Base-by-base conservation (phyloP, 2,113 vertebrate species). In the Lamprologus speciosus region DNA sequence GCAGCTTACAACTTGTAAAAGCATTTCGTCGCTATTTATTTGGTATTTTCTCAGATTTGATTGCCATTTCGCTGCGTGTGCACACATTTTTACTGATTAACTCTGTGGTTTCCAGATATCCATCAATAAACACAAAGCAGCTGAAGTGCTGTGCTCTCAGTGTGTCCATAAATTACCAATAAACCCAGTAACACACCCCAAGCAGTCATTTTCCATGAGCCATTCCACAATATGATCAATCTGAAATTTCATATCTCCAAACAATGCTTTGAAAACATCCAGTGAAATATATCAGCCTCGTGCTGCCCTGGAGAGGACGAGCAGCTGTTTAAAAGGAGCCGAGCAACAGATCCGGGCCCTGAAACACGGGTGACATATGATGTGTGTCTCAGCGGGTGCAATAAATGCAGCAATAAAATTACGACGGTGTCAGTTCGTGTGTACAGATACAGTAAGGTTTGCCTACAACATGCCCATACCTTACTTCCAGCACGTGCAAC, bases 341-440 rank as follows among this genome's bases (percentile, higher is more conserved):
- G 17, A 84, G 92, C 60, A 83, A 95, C 88, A 91, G 55, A 80
- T 86, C 70, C 10, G 8, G 11, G 54, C 42, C 31, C 80, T 84
- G 63, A 94, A 93, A 91, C 81, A 68, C 86, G 50, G 89, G 82
- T 35, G 50, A 91, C 91, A 85, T 92, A 85, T 83, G 91, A 86
- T 68, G 85, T 58, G 33, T 7, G 91, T 92, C 93, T 92, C 92
- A 60, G 78, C 5, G 83, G 92, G 82, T 26, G 70, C 78, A 89
- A 91, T 94, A 95, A 94, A 93, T 91, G 47, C 42, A 9, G 55
- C 68, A 73, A 85, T 94, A 93, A 94, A 95, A 92, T 84, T 47
- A 87, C 85, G 81, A 87, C 55, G 51, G 81, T 92, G 93, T 92
- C 85, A 93, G 28, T 58, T 93, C 82, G 87, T 73, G 11, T 28